Percentiles rank a stretch among this genome's conserved stretches.
These are phyloP conservation scores for Polypedilum pembai DNA, from an alignment of 1,140 invertebrate species.

Conservation along the genomic window DNA sequence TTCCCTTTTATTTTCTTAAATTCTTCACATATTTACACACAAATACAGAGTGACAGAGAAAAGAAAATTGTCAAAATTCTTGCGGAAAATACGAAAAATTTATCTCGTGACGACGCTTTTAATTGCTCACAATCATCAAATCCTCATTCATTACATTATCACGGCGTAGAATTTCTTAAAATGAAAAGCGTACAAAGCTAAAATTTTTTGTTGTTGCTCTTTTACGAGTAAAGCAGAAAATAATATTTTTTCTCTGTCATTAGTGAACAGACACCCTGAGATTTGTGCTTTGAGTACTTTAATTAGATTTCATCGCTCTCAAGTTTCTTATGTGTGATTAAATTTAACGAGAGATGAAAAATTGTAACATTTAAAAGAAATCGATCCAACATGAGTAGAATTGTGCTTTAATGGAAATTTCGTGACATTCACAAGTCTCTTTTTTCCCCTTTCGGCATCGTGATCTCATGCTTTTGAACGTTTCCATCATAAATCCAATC, in stretches of 20 bases:
- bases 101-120: constrained; percentile 1
- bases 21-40: not conserved
- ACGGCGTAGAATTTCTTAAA: not conserved
- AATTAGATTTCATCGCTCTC: not conserved
- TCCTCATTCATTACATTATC: constrained; percentile 18
- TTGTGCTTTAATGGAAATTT: too few species aligned
- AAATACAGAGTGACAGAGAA: not conserved
- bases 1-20: not conserved
- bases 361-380: too few species aligned
- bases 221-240: too few species aligned
- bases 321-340: not conserved
- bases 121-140: constrained; percentile 6
- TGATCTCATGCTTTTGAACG: not conserved
- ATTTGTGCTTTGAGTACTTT: not conserved
- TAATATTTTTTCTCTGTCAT: not conserved
- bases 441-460: not conserved
- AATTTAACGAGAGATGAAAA: too few species aligned
- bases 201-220: too few species aligned
- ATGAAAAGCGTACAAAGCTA: too few species aligned
- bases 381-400: too few species aligned
- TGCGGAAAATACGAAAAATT: not conserved
- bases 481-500: not conserved
- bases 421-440: too few species aligned
- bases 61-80: not conserved
- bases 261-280: not conserved